Evolutionary conservation across 1,140 invertebrate genomes (phyloP).

Genomic region (Pseudobourletiella spinata): DNA sequence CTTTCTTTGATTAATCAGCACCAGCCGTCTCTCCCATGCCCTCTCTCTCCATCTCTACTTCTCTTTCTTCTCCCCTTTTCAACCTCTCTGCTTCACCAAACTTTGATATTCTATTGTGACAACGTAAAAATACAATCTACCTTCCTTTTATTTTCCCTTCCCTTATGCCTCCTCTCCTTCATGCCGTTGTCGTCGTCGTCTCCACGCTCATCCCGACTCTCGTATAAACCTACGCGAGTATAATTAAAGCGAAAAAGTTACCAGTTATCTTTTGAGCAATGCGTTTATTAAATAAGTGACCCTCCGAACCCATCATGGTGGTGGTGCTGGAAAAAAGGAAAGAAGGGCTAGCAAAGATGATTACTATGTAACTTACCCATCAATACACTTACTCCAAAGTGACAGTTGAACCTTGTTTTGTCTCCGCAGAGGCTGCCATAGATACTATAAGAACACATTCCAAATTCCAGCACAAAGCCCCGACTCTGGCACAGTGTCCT

Average conservation of each 20-base stretch:
- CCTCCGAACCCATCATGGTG: not conserved
- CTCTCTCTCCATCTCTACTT: no score
- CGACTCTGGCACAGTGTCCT: no score
- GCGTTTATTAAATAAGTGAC: conserved; percentile 7
- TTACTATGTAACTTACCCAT: not conserved
- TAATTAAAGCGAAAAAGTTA: not conserved
- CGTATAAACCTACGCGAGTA: no score
- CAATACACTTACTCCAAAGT: not conserved
- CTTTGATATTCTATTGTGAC: conserved; percentile 5
- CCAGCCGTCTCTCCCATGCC: no score
- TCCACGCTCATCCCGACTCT: not conserved
- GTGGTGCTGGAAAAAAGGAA: no score
- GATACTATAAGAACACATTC: no score
- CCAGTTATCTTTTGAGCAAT: not conserved
- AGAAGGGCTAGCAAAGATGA: not conserved
- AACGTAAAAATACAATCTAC: not conserved
- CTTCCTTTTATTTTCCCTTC: not conserved
- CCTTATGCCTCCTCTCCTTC: not conserved
- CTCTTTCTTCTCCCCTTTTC: conserved; percentile 3
- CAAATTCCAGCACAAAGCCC: no score
- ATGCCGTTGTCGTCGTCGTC: no score
- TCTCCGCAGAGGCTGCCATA: not conserved
- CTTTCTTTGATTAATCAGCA: conserved; percentile 31
- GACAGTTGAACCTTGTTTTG: not conserved
- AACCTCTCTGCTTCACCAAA: not conserved